Conservation (phyloP, 1,140 invertebrate species). For the Wiebesia pumilae region DNA sequence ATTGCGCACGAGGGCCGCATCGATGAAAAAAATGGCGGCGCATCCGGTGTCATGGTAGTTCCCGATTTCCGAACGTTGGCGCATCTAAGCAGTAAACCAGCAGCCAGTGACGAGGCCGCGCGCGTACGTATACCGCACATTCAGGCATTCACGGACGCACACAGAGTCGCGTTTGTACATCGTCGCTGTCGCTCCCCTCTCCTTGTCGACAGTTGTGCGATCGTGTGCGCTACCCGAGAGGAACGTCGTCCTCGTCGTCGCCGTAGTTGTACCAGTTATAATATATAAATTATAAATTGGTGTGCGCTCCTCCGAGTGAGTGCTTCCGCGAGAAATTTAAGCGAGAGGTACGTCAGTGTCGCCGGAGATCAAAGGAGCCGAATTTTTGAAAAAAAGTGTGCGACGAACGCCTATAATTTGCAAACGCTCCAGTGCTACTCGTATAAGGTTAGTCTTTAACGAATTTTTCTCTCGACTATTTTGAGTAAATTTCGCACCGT, state of each 20-base stretch:
- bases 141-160: too few relatives aligned
- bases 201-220: conserved; percentile 9
- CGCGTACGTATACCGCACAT: background rate
- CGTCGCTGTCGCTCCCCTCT: background rate
- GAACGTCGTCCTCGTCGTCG: conserved; percentile 5
- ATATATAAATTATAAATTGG: conserved; percentile 9
- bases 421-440: conserved; percentile 5
- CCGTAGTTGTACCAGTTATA: background rate
- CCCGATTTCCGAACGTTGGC: background rate
- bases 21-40: conserved; percentile 10
- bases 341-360: conserved; percentile 15
- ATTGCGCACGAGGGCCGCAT: too few relatives aligned
- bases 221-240: conserved; percentile 22
- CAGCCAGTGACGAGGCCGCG: background rate
- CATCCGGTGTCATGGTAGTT: conserved; percentile 25
- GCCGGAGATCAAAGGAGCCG: background rate
- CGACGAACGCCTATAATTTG: background rate
- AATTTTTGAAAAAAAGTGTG: conserved; percentile 5
- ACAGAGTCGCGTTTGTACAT: background rate
- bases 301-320: background rate
- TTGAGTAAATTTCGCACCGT: background rate
- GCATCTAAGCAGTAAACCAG: background rate
- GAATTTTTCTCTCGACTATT: background rate
- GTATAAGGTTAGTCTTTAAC: background rate
- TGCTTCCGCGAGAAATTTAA: conserved; percentile 13